Base-by-base conservation (phyloP, 1,140 invertebrate species). In the Caerostris extrusa region DNA sequence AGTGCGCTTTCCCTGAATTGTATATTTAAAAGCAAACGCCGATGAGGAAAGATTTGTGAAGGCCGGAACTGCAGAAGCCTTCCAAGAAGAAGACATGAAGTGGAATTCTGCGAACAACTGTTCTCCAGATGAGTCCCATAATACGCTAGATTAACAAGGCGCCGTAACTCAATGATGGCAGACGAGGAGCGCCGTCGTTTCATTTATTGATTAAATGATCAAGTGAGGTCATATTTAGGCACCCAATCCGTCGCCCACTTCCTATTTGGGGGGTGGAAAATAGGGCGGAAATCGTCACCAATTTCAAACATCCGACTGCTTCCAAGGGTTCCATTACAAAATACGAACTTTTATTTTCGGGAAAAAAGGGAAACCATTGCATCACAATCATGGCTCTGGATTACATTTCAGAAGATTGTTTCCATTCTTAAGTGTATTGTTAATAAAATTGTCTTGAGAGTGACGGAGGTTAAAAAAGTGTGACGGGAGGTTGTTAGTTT, bases 121-220 rank as follows among this genome's bases (percentile, higher is more conserved):
- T 71, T 71, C 69, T 71, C 14, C 34, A 34, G 71, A 77, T 77
- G 71, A 77, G 71, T 77, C 71, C 34, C 71, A 77, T 77, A 77
- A 77, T 77, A 50, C 34, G 71, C 71, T 77, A 77, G 71, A 77
- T 77, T 77, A 77, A 77, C 8, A 77, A 77, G 71, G 71, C 71
- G 71, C 71, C 71, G 10, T 77, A 34, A 77, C 71, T 77, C 71
- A 67, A 67, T 67, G 61, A 67, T 67, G 61, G 14, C 61, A 12
- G 34, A 71, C 67, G 67, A 71, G 67, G 67, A 77, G 71, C 71
- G 71, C 71, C 71, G 71, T 14, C 71, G 71, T 77, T 77, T 77
- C 71, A 77, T 77, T 8, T 77, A 77, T 77, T 77, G 71, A 77
- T 77, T 77, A 34, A 53, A 77, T 77, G 71, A 77, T 19, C 61